Percentiles rank a stretch among this genome's conserved stretches.
phyloP scores from a whole-genome alignment of 2,113 vertebrate genomes.

The Cariama cristata region DNA sequence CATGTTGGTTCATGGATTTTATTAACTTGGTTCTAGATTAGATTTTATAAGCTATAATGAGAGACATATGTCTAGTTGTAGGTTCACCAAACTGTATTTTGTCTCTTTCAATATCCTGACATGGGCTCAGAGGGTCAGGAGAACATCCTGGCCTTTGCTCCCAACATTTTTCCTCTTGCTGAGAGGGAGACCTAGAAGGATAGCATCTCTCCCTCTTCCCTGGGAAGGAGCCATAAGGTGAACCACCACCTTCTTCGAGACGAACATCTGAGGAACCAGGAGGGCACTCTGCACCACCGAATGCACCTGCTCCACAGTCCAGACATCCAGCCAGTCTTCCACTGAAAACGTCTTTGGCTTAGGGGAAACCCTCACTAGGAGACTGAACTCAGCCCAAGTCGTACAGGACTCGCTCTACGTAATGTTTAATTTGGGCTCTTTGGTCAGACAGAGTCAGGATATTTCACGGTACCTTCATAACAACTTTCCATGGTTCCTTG shows the following conservation, averaged over 20 bases:
- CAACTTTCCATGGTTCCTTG: neutral
- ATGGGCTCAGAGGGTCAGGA: neutral
- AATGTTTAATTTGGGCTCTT: neutral
- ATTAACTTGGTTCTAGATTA: neutral
- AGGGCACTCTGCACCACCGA: neutral
- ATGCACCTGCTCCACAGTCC: neutral
- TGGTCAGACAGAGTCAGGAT: neutral
- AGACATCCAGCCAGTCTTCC: neutral
- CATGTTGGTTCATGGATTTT: neutral
- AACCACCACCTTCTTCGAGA: neutral
- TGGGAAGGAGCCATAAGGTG: neutral
- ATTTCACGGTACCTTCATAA: neutral
- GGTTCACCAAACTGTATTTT: neutral
- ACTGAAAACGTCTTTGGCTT: neutral
- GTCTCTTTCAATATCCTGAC: neutral
- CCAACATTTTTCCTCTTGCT: neutral
- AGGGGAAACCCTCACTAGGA: neutral
- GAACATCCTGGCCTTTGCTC: neutral
- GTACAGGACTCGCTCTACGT: neutral
- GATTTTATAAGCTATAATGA: neutral
- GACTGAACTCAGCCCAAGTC: neutral
- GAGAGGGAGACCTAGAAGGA: neutral
- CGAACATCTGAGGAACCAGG: rapidly evolving
- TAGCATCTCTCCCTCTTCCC: neutral
- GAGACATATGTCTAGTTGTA: neutral